Evolutionary conservation across 2,113 vertebrate species (phyloP).

Genomic region (Rhagologus leucostigma): DNA sequence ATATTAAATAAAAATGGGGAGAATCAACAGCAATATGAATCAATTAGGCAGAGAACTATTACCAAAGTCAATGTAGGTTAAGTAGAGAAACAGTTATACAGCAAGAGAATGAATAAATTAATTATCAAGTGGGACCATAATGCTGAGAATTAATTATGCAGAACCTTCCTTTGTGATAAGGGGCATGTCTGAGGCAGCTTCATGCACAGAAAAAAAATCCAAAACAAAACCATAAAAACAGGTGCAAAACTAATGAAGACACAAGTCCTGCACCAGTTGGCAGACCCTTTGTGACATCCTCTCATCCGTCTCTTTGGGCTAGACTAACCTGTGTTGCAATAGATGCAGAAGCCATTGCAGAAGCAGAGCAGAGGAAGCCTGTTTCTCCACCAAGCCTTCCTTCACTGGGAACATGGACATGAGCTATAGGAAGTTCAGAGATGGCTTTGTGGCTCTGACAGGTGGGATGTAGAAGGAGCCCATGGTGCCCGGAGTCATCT

Average conservation of each 20-base stretch:
- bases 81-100: constrained; percentile 19
- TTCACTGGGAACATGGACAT: fast-evolving
- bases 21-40: constrained; percentile 54
- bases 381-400: neutral
- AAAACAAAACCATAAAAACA: neutral
- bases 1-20: constrained; percentile 56
- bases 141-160: constrained; percentile 30
- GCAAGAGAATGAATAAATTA: constrained; percentile 30
- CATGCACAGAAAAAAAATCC: neutral
- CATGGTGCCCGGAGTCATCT: neutral
- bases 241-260: neutral
- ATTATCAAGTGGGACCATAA: constrained; percentile 17
- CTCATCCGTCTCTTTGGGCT: neutral
- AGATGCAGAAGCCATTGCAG: neutral
- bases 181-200: neutral
- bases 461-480: neutral
- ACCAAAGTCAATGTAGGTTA: constrained; percentile 10
- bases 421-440: neutral
- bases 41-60: constrained; percentile 49
- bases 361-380: neutral
- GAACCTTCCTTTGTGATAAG: neutral
- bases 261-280: neutral
- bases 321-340: fast-evolving
- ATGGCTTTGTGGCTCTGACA: neutral
- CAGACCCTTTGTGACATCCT: neutral